Conservation (phyloP, 2,113 vertebrate genomes). For the Orycteropus afer region DNA sequence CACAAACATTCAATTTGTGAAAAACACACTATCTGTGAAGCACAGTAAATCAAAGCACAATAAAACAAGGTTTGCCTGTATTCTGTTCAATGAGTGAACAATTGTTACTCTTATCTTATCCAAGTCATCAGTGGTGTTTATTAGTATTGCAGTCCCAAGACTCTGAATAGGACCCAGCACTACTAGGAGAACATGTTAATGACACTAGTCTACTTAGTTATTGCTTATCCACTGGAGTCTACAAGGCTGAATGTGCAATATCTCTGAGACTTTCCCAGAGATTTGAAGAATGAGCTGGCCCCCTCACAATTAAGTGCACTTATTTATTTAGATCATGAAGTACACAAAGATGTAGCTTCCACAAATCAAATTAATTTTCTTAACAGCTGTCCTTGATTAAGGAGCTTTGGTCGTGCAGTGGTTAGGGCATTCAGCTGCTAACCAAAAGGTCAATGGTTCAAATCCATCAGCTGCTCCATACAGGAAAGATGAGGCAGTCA, state of each 20-base stretch:
- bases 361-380: background rate
- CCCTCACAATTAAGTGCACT: background rate
- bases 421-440: too few species aligned
- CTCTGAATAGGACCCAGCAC: background rate
- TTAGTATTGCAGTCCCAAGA: background rate
- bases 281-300: background rate
- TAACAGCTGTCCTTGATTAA: background rate
- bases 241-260: background rate
- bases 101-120: background rate
- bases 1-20: too few species aligned
- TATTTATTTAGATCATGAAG: background rate
- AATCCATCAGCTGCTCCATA: too few species aligned
- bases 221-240: background rate
- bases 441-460: too few species aligned
- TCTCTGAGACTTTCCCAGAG: background rate
- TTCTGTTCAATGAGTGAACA: background rate
- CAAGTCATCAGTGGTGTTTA: background rate
- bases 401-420: too few species aligned
- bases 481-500: too few species aligned
- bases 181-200: background rate
- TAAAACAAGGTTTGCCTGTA: background rate
- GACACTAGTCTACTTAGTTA: background rate
- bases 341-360: background rate
- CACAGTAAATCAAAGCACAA: too few species aligned
- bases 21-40: too few species aligned